These are phyloP conservation scores for Sitta europaea DNA, from an alignment of 2,113 vertebrate species.

Conservation along the genomic window DNA sequence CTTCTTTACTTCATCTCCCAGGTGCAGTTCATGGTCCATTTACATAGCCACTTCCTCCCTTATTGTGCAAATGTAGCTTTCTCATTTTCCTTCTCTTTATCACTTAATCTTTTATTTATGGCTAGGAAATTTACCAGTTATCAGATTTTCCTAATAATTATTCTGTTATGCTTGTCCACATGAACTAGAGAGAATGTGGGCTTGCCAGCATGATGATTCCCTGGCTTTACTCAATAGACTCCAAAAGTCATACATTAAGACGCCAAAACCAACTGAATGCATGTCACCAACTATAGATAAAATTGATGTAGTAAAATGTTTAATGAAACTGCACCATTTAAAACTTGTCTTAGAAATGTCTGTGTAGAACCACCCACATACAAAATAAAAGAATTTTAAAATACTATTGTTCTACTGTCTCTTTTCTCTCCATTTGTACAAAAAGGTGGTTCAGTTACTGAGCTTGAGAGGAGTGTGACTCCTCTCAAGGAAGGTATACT, in stretches of 20 bases:
- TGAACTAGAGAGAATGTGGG: not conserved
- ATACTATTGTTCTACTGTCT: not conserved
- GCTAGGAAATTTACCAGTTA: not conserved
- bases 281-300: not conserved
- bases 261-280: not conserved
- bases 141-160: not conserved
- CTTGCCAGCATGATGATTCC: not conserved
- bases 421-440: not conserved
- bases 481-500: not conserved
- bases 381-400: not conserved
- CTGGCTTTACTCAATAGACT: not conserved
- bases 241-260: rapidly evolving
- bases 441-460: not conserved
- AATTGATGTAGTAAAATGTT: not conserved
- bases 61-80: not conserved
- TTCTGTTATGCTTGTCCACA: not conserved
- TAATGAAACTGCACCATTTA: not conserved
- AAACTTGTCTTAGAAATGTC: not conserved
- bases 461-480: not conserved
- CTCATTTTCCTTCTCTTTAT: not conserved
- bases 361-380: not conserved
- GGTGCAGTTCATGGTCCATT: not conserved
- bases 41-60: not conserved
- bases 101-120: not conserved
- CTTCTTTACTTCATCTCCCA: not conserved